These are phyloP conservation scores for Neodiprion pinetum DNA, from an alignment of 1,140 invertebrate genomes.

Conservation along the genomic window DNA sequence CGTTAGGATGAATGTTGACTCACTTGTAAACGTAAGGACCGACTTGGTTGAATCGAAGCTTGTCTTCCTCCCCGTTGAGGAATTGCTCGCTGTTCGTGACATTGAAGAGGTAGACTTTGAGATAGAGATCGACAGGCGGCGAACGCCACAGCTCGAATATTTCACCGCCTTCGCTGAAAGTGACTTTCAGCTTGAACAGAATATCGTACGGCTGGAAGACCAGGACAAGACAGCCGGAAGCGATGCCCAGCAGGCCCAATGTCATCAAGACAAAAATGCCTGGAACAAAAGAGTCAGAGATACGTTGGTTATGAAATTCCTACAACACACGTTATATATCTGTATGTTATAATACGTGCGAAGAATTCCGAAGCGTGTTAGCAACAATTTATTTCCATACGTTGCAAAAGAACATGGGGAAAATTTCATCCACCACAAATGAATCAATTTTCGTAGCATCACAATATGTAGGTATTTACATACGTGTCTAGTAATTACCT, in stretches of 20 bases:
- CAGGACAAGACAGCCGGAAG: conserved; percentile 67
- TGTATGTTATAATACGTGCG: no score
- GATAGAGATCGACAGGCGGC: conserved; percentile 82
- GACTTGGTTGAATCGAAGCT: conserved; percentile 78
- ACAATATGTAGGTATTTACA: neutral
- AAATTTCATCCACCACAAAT: neutral
- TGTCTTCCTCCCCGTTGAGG: conserved; percentile 71
- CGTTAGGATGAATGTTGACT: conserved; percentile 38
- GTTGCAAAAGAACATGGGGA: neutral
- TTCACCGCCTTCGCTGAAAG: conserved; percentile 75
- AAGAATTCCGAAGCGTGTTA: no score
- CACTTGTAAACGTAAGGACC: conserved; percentile 94
- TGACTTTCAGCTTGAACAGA: conserved; percentile 79
- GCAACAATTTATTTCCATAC: no score
- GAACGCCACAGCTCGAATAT: conserved; percentile 86
- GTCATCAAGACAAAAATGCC: conserved; percentile 72
- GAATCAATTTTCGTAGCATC: neutral
- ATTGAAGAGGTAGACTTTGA: conserved; percentile 89
- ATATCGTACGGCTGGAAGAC: conserved; percentile 74
- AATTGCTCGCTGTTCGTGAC: conserved; percentile 86
- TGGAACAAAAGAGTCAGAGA: conserved; percentile 60
- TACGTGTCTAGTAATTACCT: no score
- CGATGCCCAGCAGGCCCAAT: conserved; percentile 69
- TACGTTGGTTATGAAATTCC: neutral
- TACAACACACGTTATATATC: no score